Evolutionary conservation across 30 jellyfish, hydroid and myxozoan species (phyloP).

Genomic region (Turritopsis rubra): DNA sequence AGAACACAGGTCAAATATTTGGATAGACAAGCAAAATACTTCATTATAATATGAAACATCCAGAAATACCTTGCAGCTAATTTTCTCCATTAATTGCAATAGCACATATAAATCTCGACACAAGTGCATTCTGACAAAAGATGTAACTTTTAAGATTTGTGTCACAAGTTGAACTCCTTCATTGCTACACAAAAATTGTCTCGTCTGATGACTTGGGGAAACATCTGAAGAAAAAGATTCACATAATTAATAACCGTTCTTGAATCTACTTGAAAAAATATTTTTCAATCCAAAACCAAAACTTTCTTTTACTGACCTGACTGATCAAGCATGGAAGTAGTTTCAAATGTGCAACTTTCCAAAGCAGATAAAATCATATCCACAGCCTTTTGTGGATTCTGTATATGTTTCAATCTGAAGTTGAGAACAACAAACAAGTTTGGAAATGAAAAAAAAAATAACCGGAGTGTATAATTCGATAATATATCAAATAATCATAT

Average conservation of each 20-base stretch:
- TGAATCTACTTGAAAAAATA: no score
- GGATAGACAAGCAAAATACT: not conserved
- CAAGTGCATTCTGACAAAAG: conserved; percentile 37
- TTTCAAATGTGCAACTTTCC: not conserved
- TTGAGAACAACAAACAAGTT: not conserved
- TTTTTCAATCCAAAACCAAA: no score
- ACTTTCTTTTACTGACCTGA: no score
- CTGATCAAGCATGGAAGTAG: not conserved
- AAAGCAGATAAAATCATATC: conserved; percentile 18
- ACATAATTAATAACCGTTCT: not conserved
- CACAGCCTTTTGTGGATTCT: conserved; percentile 25
- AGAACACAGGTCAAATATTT: not conserved
- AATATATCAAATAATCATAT: not conserved
- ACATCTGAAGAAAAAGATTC: not conserved
- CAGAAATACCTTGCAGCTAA: conserved; percentile 39
- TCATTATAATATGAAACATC: not conserved
- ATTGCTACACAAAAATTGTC: conserved; percentile 21
- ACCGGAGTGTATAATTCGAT: not conserved
- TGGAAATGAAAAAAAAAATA: not conserved
- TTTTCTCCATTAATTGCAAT: conserved; percentile 36
- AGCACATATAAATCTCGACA: conserved; percentile 65
- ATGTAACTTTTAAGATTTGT: conserved; percentile 20
- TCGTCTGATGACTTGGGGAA: conserved; percentile 1
- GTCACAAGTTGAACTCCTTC: conserved; percentile 28
- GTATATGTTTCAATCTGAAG: conserved; percentile 14